phyloP scores from a whole-genome alignment of 2,797 vertebrate species.

The Furcifer pardalis region DNA sequence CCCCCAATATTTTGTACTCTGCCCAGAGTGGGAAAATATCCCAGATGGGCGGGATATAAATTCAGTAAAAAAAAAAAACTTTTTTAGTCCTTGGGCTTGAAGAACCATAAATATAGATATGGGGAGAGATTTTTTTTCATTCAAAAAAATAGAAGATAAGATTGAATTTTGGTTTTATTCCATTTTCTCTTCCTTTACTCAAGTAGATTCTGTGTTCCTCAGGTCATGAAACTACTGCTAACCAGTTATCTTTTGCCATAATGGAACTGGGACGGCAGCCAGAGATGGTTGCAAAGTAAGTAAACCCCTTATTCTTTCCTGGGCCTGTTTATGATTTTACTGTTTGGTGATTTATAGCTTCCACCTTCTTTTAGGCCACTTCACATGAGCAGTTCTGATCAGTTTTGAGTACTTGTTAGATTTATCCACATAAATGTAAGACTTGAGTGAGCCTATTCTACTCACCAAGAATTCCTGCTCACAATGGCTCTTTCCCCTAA shows the following conservation, averaged over 20 bases:
- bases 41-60: no score
- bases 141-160: no score
- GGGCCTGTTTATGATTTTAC: background rate
- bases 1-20: no score
- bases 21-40: no score
- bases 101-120: no score
- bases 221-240: constrained; percentile 94
- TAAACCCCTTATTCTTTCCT: background rate
- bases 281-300: constrained; percentile 85
- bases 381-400: background rate
- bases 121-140: no score
- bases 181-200: constrained; percentile 11
- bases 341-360: background rate
- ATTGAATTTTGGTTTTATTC: no score
- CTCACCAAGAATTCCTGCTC: background rate
- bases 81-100: background rate
- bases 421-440: background rate
- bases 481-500: background rate
- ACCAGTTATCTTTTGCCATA: constrained; percentile 86
- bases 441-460: background rate
- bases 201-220: constrained; percentile 10
- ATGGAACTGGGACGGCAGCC: constrained; percentile 88
- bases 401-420: background rate
- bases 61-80: background rate
- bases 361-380: background rate